phyloP scores from a whole-genome alignment of 2,797 vertebrate genomes.

The Luscinia megarhynchos region DNA sequence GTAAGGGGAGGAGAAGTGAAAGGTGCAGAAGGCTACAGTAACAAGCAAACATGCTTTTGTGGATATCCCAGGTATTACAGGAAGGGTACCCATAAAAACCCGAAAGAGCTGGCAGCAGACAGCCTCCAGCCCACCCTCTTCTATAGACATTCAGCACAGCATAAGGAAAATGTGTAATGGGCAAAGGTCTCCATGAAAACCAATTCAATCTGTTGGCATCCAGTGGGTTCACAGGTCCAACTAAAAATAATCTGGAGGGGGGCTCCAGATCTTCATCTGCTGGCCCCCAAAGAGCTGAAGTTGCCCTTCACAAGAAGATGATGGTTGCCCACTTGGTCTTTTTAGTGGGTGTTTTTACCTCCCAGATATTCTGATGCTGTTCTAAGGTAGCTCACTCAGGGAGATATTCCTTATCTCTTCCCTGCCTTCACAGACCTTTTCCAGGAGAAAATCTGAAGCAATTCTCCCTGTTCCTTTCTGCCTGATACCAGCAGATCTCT shows the following conservation, averaged over 20 bases:
- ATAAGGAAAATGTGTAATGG: not conserved
- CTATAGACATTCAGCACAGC: not conserved
- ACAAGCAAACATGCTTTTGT: not conserved
- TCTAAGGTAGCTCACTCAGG: not conserved
- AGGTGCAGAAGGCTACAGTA: not conserved
- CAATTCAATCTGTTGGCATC: not conserved
- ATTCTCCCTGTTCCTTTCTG: not conserved
- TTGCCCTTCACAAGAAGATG: not conserved
- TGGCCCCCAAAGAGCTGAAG: not conserved
- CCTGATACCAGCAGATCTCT: not conserved
- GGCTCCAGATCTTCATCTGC: not conserved
- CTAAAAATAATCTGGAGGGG: not conserved
- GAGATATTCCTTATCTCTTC: not conserved
- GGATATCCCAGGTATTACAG: not conserved
- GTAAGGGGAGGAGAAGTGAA: not conserved
- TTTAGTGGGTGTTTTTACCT: not conserved
- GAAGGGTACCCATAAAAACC: rapidly evolving
- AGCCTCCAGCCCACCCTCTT: not conserved
- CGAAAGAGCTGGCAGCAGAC: not conserved
- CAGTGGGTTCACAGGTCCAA: not conserved
- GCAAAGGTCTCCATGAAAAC: not conserved
- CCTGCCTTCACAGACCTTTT: not conserved
- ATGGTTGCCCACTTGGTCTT: not conserved
- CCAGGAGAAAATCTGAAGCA: not conserved
- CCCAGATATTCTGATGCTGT: not conserved